Conservation (phyloP, 2,888 invertebrate species). For the Quadriops clusia region DNA sequence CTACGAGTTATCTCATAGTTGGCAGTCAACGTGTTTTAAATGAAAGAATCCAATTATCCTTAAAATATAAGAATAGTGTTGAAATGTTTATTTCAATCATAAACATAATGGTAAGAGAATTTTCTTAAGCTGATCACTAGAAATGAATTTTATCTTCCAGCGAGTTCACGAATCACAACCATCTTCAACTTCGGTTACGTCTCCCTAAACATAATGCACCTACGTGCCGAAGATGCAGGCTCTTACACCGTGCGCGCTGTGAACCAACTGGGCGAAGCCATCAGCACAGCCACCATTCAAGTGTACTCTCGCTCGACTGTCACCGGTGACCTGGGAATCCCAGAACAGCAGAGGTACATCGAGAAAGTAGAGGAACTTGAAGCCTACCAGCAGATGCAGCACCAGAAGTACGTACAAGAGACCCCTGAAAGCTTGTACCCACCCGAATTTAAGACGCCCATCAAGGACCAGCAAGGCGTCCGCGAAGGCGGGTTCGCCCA, state of each 20-base stretch:
- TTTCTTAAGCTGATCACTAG: too few relatives aligned
- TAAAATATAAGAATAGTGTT: too few relatives aligned
- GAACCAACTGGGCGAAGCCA: constrained; percentile 82
- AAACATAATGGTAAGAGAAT: too few relatives aligned
- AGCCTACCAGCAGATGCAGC: constrained; percentile 73
- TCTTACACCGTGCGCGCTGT: constrained; percentile 86
- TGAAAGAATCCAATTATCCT: too few relatives aligned
- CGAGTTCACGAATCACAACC: constrained; percentile 93
- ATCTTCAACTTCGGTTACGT: constrained; percentile 99
- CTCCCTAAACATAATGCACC: constrained; percentile 95
- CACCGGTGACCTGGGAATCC: constrained; percentile 68
- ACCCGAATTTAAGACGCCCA: constrained; percentile 81
- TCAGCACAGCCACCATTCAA: constrained; percentile 67
- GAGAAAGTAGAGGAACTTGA: constrained; percentile 86
- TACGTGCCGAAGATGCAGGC: constrained; percentile 96
- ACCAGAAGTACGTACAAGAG: constrained; percentile 69
- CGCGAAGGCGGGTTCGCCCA: constrained; percentile 91
- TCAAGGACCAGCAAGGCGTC: constrained; percentile 74
- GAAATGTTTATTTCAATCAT: too few relatives aligned
- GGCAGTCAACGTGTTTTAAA: too few relatives aligned
- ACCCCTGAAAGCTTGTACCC: constrained; percentile 65
- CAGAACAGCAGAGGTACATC: constrained; percentile 81
- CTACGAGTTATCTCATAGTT: constrained; percentile 17
- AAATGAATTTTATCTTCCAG: too few relatives aligned
- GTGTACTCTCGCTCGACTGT: constrained; percentile 72